Evolutionary conservation across 2,888 invertebrate genomes (phyloP), one percentile per base, ranked within the genome.

Genomic region (Scaeva pyrastri): DNA sequence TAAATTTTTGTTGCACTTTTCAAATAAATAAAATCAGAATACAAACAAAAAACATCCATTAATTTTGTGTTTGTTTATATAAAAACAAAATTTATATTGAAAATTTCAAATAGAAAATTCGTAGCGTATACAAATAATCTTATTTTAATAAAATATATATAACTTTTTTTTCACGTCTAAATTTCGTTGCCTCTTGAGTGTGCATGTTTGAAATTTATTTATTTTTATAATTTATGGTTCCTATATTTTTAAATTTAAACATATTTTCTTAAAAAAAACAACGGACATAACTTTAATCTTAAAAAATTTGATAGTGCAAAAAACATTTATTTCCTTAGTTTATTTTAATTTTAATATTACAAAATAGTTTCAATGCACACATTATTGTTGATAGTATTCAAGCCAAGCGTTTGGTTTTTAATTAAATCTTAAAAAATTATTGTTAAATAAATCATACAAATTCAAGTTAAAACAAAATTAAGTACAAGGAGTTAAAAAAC

Each of bases 81-180:
- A 48, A 77, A 70, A 52, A 12, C 19, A 77, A 50, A 50, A 36
- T 39, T 43, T 16, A 58, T 21, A 84, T 85, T 86, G 86, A 86
- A 86, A 86, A 86, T 86, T 86, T 82, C 86, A 86, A 41, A 55
- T 60, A 86, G 77, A 86, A 86, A 43, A 64, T 8, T 73, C 71
- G 5, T 31, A 11, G 26, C 2, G 11, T 56, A 56, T 82, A 86
- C 74, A 77, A 26, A 56, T 71, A 70, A 31, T 62, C 66, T 73
- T 55, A 26, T 23, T 41, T 48, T 45, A 52, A 50, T 77, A 70
- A 48, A 58, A 58, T 12, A 48, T 14, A 31, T 36, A 48, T 2
- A 19, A 14, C 14, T 52, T 31, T 56, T 43, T 12, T 72, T 45
- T 68, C n/a, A n/a, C 23, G 64, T n/a, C 23, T n/a, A 66, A 31